A percentile compares a stretch with the other conserved stretches of the same genome.
Evolutionary conservation across 2,113 vertebrate species (phyloP).

Genomic region (Cromileptes altivelis): DNA sequence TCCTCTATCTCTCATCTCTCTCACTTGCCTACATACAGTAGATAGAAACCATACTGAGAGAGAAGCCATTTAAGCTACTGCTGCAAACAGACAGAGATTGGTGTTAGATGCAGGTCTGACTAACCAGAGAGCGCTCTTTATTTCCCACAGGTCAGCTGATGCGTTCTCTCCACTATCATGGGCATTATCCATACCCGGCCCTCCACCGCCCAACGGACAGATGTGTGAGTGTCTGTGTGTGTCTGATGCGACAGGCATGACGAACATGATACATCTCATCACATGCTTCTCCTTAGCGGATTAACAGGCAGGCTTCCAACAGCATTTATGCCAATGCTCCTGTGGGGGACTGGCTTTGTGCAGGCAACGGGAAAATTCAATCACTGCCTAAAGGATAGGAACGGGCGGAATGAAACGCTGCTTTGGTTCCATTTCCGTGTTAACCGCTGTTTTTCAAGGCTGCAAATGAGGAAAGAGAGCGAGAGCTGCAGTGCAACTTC

Average conservation of each 20-base stretch:
- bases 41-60: constrained; percentile 17
- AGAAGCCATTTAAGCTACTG: background rate
- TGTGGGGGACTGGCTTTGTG: constrained; percentile 78
- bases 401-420: constrained; percentile 76
- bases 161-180: constrained; percentile 44
- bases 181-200: constrained; percentile 44
- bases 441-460: constrained; percentile 71
- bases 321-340: constrained; percentile 72
- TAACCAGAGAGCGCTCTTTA: constrained; percentile 51
- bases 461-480: constrained; percentile 66
- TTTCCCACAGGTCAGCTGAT: constrained; percentile 73
- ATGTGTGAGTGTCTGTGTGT: constrained; percentile 64
- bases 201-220: constrained; percentile 44
- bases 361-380: constrained; percentile 83
- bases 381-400: constrained; percentile 80
- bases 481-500: constrained; percentile 44
- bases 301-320: constrained; percentile 77
- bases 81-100: background rate
- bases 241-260: constrained; percentile 76
- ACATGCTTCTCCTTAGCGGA: constrained; percentile 83
- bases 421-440: constrained; percentile 79
- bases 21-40: constrained; percentile 10
- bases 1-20: constrained; percentile 27
- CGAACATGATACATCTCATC: constrained; percentile 83
- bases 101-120: constrained; percentile 22